phyloP scores from a whole-genome alignment of 2,888 invertebrate species.

The Invenusta paracnida region DNA sequence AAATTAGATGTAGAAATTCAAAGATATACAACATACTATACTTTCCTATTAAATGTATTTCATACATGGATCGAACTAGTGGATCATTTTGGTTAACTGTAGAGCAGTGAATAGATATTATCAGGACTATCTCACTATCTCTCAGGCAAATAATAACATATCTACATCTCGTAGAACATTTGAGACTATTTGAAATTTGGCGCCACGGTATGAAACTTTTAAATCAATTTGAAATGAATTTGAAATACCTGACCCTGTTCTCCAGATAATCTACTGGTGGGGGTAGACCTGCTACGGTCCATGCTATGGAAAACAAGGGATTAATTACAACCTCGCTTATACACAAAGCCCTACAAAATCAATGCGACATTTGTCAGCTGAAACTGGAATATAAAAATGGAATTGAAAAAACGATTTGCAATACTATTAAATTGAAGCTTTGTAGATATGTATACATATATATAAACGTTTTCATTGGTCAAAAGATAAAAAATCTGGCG shows the following conservation, averaged over 20 bases:
- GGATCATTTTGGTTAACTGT: neutral
- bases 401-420: too few species aligned
- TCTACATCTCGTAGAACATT: neutral
- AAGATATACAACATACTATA: too few species aligned
- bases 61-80: neutral
- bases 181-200: neutral
- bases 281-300: neutral
- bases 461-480: too few species aligned
- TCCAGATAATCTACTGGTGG: neutral
- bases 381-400: too few species aligned
- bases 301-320: neutral
- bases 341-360: too few species aligned
- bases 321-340: neutral
- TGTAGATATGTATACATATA: too few species aligned
- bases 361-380: neutral
- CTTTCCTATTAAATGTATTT: neutral
- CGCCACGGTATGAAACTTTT: neutral
- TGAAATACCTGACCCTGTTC: neutral
- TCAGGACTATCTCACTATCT: neutral
- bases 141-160: neutral
- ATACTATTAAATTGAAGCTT: too few species aligned
- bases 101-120: neutral
- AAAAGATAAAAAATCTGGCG: too few species aligned
- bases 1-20: too few species aligned
- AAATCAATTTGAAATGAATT: too few species aligned